These are phyloP conservation scores for Drosophila neoperkinsi DNA, from an alignment of 2,888 invertebrate genomes.

Conservation along the genomic window DNA sequence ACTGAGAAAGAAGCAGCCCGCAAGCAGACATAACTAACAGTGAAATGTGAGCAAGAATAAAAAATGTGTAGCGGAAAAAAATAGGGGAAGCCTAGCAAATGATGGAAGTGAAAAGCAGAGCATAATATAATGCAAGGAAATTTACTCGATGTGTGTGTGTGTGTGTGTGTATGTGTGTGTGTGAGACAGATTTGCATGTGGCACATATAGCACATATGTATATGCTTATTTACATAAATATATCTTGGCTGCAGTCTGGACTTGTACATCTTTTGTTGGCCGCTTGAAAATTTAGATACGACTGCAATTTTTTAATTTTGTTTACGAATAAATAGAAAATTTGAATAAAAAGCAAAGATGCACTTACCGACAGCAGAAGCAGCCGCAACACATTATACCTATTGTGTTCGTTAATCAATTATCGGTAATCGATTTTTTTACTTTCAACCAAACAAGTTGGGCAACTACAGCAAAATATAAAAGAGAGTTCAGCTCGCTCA, in stretches of 20 bases:
- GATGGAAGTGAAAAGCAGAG: slow-evolving; percentile 36
- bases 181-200: slow-evolving; percentile 15
- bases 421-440: not conserved
- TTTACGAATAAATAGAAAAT: not conserved
- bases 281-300: slow-evolving; percentile 15
- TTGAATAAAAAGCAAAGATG: not conserved
- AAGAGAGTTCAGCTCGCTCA: not conserved
- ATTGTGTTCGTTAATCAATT: not conserved
- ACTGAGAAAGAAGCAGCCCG: slow-evolving; percentile 68
- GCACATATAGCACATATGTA: slow-evolving; percentile 11
- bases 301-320: not conserved
- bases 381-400: not conserved
- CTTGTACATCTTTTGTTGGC: slow-evolving; percentile 32
- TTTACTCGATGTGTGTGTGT: slow-evolving; percentile 11
- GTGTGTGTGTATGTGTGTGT: not conserved
- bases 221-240: not conserved
- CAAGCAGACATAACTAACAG: slow-evolving; percentile 76
- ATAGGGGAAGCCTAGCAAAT: slow-evolving; percentile 45
- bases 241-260: slow-evolving; percentile 26
- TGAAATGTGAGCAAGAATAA: slow-evolving; percentile 68
- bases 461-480: not conserved
- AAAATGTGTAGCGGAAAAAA: slow-evolving; percentile 56
- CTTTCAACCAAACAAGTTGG: not conserved
- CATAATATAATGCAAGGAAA: slow-evolving; percentile 27
- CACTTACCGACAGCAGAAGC: not conserved